Evolutionary conservation across 2,797 vertebrate genomes (phyloP).

Genomic region (Pseudochirops cupreus): DNA sequence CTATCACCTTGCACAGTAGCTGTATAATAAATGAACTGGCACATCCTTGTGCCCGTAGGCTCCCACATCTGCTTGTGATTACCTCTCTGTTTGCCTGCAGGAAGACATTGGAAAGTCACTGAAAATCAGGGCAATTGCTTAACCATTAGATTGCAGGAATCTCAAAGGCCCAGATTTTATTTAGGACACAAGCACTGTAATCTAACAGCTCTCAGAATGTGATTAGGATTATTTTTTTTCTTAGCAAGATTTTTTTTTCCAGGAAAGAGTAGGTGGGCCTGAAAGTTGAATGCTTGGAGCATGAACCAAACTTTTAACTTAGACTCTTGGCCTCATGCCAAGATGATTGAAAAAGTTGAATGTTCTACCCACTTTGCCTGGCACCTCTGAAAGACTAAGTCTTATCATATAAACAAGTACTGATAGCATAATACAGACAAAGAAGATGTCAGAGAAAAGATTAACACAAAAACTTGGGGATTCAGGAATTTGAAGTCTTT

Average conservation of each 20-base stretch:
- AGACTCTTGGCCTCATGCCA: conserved; percentile 47
- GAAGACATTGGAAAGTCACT: conserved; percentile 47
- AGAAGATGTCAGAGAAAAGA: conserved; percentile 6
- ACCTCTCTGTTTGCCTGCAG: conserved; percentile 2
- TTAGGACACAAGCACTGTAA: conserved; percentile 49
- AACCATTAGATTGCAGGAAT: conserved; percentile 41
- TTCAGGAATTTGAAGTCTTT: neutral
- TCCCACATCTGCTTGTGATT: conserved; percentile 46
- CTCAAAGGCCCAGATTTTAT: neutral
- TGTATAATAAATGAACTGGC: conserved; percentile 40
- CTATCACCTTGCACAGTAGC: conserved; percentile 13
- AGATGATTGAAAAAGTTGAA: conserved; percentile 40
- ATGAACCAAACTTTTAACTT: conserved; percentile 15
- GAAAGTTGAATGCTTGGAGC: conserved; percentile 30
- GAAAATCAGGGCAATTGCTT: conserved; percentile 52
- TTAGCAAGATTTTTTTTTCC: conserved; percentile 41
- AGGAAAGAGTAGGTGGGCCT: conserved; percentile 25
- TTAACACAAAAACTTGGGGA: neutral
- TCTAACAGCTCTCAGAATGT: conserved; percentile 27
- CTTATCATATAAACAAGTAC: conserved; percentile 22
- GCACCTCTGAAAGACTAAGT: conserved; percentile 29
- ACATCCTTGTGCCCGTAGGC: neutral
- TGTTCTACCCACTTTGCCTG: neutral
- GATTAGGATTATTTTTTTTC: conserved; percentile 10
- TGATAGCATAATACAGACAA: conserved; percentile 18